phyloP scores from a whole-genome alignment of 2,113 vertebrate genomes.

The Corythornis madagascariensis region DNA sequence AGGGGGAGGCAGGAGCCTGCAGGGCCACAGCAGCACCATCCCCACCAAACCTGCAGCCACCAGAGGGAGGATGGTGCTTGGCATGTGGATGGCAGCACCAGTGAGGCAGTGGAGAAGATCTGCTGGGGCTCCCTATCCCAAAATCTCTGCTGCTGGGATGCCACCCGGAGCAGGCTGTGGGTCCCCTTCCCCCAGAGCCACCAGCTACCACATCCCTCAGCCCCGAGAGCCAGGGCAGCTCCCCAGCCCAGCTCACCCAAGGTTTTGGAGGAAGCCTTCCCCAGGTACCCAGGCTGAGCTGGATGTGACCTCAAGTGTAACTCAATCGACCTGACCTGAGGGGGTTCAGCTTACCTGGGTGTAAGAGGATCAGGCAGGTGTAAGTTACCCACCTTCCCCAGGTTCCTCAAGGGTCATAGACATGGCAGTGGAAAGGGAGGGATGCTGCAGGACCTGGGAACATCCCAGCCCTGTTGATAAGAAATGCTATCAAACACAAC shows the following conservation, averaged over 20 bases:
- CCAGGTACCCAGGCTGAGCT: background rate
- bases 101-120: rapidly evolving
- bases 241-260: background rate
- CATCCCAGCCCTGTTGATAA: background rate
- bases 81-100: background rate
- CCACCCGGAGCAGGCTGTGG: background rate
- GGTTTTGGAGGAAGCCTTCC: background rate
- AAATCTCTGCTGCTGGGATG: background rate
- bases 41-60: rapidly evolving
- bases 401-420: background rate
- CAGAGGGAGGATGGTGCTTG: too few relatives aligned
- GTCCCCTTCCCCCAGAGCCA: background rate
- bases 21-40: background rate
- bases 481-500: too few relatives aligned
- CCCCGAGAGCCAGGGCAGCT: rapidly evolving
- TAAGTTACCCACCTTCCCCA: background rate
- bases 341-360: background rate
- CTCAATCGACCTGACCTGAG: background rate
- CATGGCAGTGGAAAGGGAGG: background rate
- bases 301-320: background rate
- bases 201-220: rapidly evolving
- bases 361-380: background rate
- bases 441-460: background rate
- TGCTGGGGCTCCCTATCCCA: background rate
- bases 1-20: background rate